Evolutionary conservation across 2,113 vertebrate genomes (phyloP), one percentile per base, ranked within the genome.

Genomic region (Neolamprologus caudopunctatus): DNA sequence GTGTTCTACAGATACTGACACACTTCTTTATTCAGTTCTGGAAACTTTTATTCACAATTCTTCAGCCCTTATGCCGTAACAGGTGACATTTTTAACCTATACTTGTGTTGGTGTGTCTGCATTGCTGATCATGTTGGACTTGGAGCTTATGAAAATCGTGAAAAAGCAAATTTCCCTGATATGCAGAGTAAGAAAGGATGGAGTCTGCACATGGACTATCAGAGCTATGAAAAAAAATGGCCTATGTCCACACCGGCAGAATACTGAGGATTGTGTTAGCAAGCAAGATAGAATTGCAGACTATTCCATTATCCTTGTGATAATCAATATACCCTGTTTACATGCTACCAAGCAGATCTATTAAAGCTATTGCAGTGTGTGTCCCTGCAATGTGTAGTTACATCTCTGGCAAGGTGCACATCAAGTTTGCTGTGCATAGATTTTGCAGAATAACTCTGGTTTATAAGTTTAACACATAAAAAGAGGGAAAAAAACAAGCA

Each of bases 301-400:
- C 26, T 51, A 51, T 50, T 33, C 24, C 16, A 33, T 33, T 78
- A 31, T 78, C 73, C 45, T 51, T 51, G 26, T 13, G 45, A 78
- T 78, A 78, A 78, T 51, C 73, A 51, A 78, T 50, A 78, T 28
- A 51, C 16, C 6, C 16, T 33, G 73, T 51, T 78, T 51, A 51
- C 26, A 51, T 78, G 17, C 26, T 31, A 51, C 73, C 45, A 50
- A 33, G 26, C 73, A 78, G 26, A 78, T 31, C 73, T 78, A 78
- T n/a, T 31, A 78, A 31, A 78, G 73, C 73, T 31, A 31, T n/a
- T 50, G 26, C 26, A 78, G 26, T 31, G 7, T 51, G 9, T 33
- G 45, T 31, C 26, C 26, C 45, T 13, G 24, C 68, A 47, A 11
- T 42, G 24, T 78, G 45, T 31, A 19, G 73, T 31, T 78, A 51